These are phyloP conservation scores for Macrosteles quadrilineatus DNA, from an alignment of 1,140 invertebrate species.

Conservation along the genomic window DNA sequence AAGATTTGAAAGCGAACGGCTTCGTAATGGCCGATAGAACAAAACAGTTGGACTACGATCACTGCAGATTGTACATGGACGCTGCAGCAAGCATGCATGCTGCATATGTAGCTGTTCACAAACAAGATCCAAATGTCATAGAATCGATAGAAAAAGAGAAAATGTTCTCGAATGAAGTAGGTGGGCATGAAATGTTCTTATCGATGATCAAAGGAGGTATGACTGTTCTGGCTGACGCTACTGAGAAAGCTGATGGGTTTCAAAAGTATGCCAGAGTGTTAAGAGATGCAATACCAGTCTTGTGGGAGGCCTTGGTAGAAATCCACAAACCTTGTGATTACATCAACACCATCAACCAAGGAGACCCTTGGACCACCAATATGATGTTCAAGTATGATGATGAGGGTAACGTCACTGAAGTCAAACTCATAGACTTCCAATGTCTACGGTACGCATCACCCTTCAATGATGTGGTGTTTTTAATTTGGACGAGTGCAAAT, in stretches of 20 bases:
- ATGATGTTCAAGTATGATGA: slow-evolving; percentile 62
- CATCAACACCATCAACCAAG: slow-evolving; percentile 63
- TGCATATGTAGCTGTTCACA: neutral
- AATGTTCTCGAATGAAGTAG: neutral
- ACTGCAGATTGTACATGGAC: neutral
- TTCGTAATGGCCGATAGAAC: neutral
- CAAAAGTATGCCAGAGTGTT: neutral
- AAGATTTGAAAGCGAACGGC: neutral
- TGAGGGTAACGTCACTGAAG: slow-evolving; percentile 50
- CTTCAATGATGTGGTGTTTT: slow-evolving; percentile 58
- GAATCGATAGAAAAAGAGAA: neutral
- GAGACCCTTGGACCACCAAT: slow-evolving; percentile 67
- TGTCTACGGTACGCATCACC: slow-evolving; percentile 56
- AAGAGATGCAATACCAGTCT: neutral
- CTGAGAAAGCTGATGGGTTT: neutral
- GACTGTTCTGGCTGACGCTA: neutral
- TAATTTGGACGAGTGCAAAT: slow-evolving; percentile 56
- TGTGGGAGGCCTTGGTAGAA: neutral
- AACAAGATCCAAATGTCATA: neutral
- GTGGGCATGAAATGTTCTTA: too few relatives aligned
- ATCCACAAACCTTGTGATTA: neutral
- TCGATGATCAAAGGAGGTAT: neutral
- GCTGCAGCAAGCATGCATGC: neutral
- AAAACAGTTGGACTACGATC: slow-evolving; percentile 1
- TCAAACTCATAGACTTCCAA: slow-evolving; percentile 66